Evolutionary conservation across 2,113 vertebrate genomes (phyloP), one percentile per base, ranked within the genome.

Genomic region (Pachypanchax playfairii): DNA sequence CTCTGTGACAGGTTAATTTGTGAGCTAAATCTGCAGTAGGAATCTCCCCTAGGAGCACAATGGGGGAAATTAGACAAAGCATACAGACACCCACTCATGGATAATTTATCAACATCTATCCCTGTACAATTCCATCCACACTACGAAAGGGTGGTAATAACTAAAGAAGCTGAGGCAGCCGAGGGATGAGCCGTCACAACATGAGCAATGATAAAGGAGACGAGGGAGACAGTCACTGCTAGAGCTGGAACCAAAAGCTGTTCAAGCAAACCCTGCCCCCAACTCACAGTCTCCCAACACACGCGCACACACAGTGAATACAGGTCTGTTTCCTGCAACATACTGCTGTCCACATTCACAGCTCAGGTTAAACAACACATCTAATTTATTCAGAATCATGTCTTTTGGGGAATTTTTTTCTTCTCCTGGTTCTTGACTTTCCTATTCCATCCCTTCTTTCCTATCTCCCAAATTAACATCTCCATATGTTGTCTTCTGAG

Each of bases 141-240:
- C 38, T 65, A 70, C 69, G 42, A 71, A 74, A 71, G 56, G 61
- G 68, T 54, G 80, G 62, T 68, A 82, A 86, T 82, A 76, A 84
- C 73, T 54, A 71, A 65, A 77, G 75, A 83, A 35, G 79, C 15
- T 48, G 71, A 46, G 24, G 66, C 21, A 4, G 73, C 62, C 65
- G 51, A 60, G 62, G 25, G 26, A 59, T 55, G 63, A 52, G 60
- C 44, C 9, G 68, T 51, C 59, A 69, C 52, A 55, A 47, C 17
- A 6, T 9, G 22, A 65, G 47, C 62, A 57, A 69, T 63, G 62
- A 84, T 78, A 67, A 80, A 77, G 73, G 69, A 70, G 61, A 72
- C 13, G 1, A 48, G 47, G 60, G 66, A 80, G 75, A 83, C 66
- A 58, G 78, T 4, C 46, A 50, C 64, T 74, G 77, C 68, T 49